Base-by-base conservation (phyloP, 1,140 invertebrate genomes). In the Diachasma alloeum region DNA sequence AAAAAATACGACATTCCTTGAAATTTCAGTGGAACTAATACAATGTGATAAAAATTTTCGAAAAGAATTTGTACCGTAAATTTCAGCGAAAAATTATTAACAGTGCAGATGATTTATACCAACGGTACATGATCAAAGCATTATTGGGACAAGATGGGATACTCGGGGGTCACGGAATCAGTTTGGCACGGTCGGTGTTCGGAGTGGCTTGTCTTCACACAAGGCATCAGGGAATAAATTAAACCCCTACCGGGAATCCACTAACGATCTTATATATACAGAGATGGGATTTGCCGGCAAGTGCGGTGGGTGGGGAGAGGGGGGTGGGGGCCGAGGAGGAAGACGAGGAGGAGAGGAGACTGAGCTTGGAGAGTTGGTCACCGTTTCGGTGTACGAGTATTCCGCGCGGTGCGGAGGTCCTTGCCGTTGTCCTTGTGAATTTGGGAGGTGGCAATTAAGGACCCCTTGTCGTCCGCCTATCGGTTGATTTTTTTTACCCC, bases 241-340 rank as follows among this genome's bases (percentile, higher is more conserved):
- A 85, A 85, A 85, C 84, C 78, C 81, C 83, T 85, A 84, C 83
- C 83, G 80, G 77, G 83, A 85, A 85, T 84, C 75, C 80, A 81
- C 82, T 85, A 85, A 85, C 81, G 81, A 85, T 75, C 81, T 78
- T 81, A 53, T 76, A 76, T 46, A 68, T 39, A 26, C 36, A 22
- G n/a, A n/a, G 53, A 74, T 22, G 72, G 36, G 31, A 19, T 63
- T 37, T 8, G 9, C 31, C 31, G 15, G n/a, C n/a, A n/a, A n/a
- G n/a, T n/a, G n/a, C n/a, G n/a, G n/a, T n/a, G n/a, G n/a, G n/a
- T n/a, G n/a, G n/a, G n/a, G n/a, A n/a, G 19, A 11, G 37, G 26
- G 8, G 11, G n/a, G 37, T 0, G 37, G n/a, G 13, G 19, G 37
- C 2, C n/a, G 31, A 39, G 39, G 56, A 11, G 17, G 37, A 63